A percentile compares a stretch with the other conserved stretches of the same genome.
Evolutionary conservation across 1,140 invertebrate genomes (phyloP).

Genomic region (Diorhabda elongata): DNA sequence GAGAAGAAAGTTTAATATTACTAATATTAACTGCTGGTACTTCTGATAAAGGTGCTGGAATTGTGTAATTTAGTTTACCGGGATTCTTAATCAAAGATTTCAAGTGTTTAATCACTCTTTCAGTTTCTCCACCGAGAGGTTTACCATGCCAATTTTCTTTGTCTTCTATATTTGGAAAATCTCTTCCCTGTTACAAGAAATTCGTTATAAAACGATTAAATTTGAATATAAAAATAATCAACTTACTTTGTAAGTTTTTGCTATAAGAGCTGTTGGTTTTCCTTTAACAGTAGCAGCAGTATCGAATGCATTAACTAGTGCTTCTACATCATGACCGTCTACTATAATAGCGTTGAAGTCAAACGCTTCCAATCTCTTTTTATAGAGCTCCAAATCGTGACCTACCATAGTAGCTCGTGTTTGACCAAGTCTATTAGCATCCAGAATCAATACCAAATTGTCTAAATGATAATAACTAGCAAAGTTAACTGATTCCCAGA

Average conservation of each 20-base stretch:
- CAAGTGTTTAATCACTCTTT: conserved; percentile 69
- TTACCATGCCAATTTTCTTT: conserved; percentile 97
- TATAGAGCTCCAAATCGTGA: conserved; percentile 88
- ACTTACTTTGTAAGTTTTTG: conserved; percentile 91
- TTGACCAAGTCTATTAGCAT: conserved; percentile 95
- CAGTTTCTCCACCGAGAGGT: conserved; percentile 78
- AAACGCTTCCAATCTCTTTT: conserved; percentile 84
- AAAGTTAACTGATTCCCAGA: conserved; percentile 98
- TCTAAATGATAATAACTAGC: conserved; percentile 92
- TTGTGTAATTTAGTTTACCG: conserved; percentile 34
- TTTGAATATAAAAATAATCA: conserved; percentile 47
- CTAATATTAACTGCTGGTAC: conserved; percentile 68
- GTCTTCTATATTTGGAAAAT: conserved; percentile 71
- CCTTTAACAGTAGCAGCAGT: conserved; percentile 71
- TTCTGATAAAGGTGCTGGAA: conserved; percentile 59
- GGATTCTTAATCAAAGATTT: conserved; percentile 61
- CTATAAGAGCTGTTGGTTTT: conserved; percentile 88
- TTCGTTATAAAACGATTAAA: background rate
- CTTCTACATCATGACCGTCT: conserved; percentile 94
- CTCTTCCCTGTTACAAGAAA: conserved; percentile 20
- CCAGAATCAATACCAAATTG: conserved; percentile 95
- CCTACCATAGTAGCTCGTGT: conserved; percentile 89
- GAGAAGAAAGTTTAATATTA: conserved; percentile 71
- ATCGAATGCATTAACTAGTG: conserved; percentile 82
- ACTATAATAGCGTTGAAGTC: conserved; percentile 90